phyloP scores from a whole-genome alignment of 2,113 vertebrate species.

The Notothenia coriiceps region DNA sequence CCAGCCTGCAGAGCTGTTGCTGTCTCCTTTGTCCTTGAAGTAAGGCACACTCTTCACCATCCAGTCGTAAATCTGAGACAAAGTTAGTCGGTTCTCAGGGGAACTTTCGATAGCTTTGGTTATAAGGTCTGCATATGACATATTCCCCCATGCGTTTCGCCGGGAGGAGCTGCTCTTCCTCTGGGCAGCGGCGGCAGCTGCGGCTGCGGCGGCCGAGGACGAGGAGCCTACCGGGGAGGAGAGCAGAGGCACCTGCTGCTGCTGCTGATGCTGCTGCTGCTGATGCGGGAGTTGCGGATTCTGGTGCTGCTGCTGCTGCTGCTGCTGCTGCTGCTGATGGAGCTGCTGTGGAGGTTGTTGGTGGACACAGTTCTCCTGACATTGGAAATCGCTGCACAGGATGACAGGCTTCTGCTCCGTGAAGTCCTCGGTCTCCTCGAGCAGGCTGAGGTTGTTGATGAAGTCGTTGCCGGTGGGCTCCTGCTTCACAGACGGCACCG shows the following conservation, averaged over 20 bases:
- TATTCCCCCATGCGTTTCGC: constrained; percentile 97
- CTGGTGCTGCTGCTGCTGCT: constrained; percentile 77
- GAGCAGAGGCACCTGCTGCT: constrained; percentile 84
- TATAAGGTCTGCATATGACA: constrained; percentile 98
- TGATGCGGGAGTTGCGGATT: constrained; percentile 73
- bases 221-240: constrained; percentile 84
- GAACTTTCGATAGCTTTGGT: constrained; percentile 98
- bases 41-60: constrained; percentile 98
- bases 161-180: constrained; percentile 97
- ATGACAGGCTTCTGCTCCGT: constrained; percentile 79
- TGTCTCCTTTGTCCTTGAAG: constrained; percentile 98
- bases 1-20: constrained; percentile 96
- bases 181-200: constrained; percentile 87
- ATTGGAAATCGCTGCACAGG: constrained; percentile 84
- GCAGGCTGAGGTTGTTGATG: constrained; percentile 90
- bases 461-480: constrained; percentile 88
- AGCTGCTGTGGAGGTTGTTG: constrained; percentile 80
- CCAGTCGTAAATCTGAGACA: constrained; percentile 99
- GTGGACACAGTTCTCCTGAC: constrained; percentile 84
- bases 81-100: constrained; percentile 93
- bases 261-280: constrained; percentile 65
- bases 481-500: constrained; percentile 89
- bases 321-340: constrained; percentile 72
- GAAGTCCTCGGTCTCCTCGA: constrained; percentile 93
- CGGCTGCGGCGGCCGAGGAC: constrained; percentile 72